Evolutionary conservation across 2,113 vertebrate genomes (phyloP).

Genomic region (Ceratotherium simum): DNA sequence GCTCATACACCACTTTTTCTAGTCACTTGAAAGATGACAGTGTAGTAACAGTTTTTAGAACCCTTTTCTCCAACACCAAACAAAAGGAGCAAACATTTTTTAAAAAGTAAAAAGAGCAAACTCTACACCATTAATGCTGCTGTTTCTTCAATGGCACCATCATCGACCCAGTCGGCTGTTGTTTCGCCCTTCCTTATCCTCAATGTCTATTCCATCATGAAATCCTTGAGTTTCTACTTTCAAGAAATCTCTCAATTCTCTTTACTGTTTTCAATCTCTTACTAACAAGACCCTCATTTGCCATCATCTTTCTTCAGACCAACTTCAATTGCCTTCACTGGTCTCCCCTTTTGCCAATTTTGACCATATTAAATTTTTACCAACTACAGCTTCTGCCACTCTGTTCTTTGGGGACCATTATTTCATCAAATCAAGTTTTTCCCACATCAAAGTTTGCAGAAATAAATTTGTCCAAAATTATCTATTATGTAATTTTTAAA

Average conservation of each 20-base stretch:
- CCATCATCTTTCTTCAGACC: background rate
- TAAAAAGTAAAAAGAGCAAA: too few species aligned
- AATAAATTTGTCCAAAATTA: background rate
- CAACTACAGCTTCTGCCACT: background rate
- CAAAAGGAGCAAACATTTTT: background rate
- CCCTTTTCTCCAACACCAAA: background rate
- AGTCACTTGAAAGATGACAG: background rate
- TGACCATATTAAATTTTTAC: background rate
- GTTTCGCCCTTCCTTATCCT: background rate
- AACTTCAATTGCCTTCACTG: background rate
- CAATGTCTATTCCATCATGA: too few species aligned
- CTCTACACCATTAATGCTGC: accelerated
- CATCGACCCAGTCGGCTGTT: accelerated
- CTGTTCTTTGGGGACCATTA: background rate
- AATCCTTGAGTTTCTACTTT: background rate
- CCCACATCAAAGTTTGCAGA: background rate
- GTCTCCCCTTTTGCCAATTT: background rate
- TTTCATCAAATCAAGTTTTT: background rate
- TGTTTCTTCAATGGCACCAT: accelerated
- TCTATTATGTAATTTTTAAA: background rate
- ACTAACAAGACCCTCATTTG: background rate
- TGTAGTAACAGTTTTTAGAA: background rate
- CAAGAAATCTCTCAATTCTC: too few species aligned
- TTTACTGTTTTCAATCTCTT: background rate
- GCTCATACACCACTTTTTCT: background rate